Conservation (phyloP, 1,140 invertebrate species). For the Pseudobourletiella spinata region DNA sequence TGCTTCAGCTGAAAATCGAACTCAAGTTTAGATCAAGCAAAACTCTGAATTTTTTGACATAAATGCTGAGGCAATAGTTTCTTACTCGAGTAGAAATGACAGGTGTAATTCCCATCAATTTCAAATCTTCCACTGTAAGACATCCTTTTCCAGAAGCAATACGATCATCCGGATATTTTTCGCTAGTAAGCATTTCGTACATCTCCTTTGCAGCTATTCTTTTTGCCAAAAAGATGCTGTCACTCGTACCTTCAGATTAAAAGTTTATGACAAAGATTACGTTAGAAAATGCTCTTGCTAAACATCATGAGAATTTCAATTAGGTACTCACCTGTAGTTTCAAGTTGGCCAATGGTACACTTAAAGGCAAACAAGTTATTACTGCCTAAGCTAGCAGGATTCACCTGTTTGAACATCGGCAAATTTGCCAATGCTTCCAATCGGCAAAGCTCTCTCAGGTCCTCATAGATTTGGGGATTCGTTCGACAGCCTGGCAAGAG, state of each 20-base stretch:
- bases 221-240: conserved; percentile 14
- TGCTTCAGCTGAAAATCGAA: too few species aligned
- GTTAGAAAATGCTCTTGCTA: too few species aligned
- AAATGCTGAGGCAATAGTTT: too few species aligned
- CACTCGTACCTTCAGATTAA: conserved; percentile 6
- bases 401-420: not conserved
- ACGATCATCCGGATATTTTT: not conserved
- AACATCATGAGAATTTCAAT: too few species aligned
- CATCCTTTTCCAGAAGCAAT: not conserved
- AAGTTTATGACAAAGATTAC: not conserved
- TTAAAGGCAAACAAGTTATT: not conserved
- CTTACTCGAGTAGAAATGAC: too few species aligned
- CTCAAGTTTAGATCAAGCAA: too few species aligned
- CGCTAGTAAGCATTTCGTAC: conserved; percentile 5
- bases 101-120: not conserved
- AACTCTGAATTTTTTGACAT: too few species aligned
- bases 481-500: conserved; percentile 9
- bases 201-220: not conserved
- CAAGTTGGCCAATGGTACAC: conserved; percentile 8
- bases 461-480: conserved; percentile 6
- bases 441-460: not conserved
- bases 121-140: not conserved
- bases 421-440: not conserved
- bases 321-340: conserved; percentile 1
- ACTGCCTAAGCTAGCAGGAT: not conserved